phyloP scores from a whole-genome alignment of 2,888 invertebrate genomes.

The Ametastegia equiseti region DNA sequence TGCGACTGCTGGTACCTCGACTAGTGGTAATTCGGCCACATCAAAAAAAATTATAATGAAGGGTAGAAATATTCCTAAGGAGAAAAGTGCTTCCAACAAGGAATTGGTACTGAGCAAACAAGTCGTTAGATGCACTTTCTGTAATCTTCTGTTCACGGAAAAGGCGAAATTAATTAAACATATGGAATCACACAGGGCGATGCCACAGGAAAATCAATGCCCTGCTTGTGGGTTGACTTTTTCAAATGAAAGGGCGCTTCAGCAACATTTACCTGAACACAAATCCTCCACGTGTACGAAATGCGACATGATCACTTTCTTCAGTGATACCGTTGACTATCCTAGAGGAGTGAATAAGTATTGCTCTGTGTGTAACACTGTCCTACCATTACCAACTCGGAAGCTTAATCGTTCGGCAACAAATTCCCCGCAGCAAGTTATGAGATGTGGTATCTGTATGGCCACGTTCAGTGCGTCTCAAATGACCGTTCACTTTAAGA shows the following conservation, averaged over 20 bases:
- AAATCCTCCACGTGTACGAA: conserved; percentile 2
- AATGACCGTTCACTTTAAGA: conserved; percentile 18
- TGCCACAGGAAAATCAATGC: conserved; percentile 26
- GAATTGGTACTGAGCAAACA: not conserved
- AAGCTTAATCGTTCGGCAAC: not conserved
- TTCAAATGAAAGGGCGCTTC: conserved; percentile 3
- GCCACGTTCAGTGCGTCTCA: not conserved
- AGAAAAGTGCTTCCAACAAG: not conserved
- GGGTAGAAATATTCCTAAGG: not conserved
- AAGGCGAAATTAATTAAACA: not conserved
- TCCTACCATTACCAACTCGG: not conserved
- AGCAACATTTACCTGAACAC: conserved; percentile 24
- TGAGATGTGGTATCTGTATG: conserved; percentile 39
- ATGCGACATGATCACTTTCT: not conserved
- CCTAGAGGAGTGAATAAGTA: not conserved
- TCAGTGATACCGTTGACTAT: not conserved
- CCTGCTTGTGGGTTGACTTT: conserved; percentile 29
- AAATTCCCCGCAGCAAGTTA: not conserved
- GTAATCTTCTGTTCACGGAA: not conserved
- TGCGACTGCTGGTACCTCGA: not conserved
- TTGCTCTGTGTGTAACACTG: not conserved
- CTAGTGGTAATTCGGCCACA: not conserved
- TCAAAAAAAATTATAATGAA: not conserved
- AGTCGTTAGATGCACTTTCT: not conserved
- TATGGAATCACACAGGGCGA: not conserved